phyloP scores from a whole-genome alignment of 2,888 invertebrate genomes.

The Trimorus sp. region DNA sequence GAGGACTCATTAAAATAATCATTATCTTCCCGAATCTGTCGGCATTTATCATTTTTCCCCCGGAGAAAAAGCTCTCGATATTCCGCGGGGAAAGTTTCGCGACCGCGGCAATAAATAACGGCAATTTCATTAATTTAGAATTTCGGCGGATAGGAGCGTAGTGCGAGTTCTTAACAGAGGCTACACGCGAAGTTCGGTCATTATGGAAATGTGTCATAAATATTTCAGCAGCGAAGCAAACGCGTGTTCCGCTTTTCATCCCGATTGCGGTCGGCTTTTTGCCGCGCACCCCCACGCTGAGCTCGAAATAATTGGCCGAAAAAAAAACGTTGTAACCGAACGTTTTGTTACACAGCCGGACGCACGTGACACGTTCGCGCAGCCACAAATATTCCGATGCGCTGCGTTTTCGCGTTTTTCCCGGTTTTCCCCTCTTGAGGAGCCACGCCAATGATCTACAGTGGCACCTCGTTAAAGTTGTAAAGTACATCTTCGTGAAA shows the following conservation, averaged over 20 bases:
- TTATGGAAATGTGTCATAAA: conserved; percentile 72
- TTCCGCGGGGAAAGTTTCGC: conserved; percentile 41
- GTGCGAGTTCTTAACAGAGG: conserved; percentile 54
- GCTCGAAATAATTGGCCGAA: conserved; percentile 40
- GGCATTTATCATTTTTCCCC: conserved; percentile 43
- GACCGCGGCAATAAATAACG: conserved; percentile 49
- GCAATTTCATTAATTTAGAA: conserved; percentile 60
- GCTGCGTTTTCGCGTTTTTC: conserved; percentile 17
- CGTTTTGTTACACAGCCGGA: conserved; percentile 17
- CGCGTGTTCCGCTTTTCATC: conserved; percentile 54
- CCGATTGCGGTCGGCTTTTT: conserved; percentile 44
- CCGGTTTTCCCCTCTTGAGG: too few relatives aligned
- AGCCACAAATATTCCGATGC: conserved; percentile 2
- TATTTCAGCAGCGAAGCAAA: conserved; percentile 69
- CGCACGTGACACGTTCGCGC: conserved; percentile 4
- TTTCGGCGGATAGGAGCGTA: conserved; percentile 38
- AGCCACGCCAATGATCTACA: too few relatives aligned
- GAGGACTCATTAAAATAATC: conserved; percentile 40
- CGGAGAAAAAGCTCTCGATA: conserved; percentile 41
- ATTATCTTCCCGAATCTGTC: conserved; percentile 34
- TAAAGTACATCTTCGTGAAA: too few relatives aligned
- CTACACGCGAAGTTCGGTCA: conserved; percentile 69
- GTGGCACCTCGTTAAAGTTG: too few relatives aligned
- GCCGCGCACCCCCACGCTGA: conserved; percentile 19
- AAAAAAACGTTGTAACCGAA: conserved; percentile 20